These are phyloP conservation scores for Metridium senile DNA, from an alignment of 92 coral and sea anemone genomes.

Conservation along the genomic window DNA sequence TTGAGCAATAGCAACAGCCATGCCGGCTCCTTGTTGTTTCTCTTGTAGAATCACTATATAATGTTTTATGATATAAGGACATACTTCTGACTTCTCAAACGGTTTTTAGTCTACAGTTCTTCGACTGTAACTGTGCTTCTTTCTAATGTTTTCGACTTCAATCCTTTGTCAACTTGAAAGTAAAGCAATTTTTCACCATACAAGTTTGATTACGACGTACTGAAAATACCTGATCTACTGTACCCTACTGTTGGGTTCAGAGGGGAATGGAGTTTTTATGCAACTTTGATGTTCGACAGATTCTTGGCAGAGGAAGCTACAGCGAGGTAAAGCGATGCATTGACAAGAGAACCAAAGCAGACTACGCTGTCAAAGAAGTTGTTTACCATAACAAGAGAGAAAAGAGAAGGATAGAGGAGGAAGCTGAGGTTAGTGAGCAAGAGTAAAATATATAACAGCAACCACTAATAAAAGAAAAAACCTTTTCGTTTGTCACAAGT, in stretches of 20 bases:
- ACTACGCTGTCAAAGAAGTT: conserved; percentile 72
- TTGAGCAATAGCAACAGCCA: not conserved
- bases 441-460: too few relatives aligned
- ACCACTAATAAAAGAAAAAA: not conserved
- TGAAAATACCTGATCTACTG: not conserved
- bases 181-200: too few relatives aligned
- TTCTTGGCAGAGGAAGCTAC: conserved; percentile 67
- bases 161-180: too few relatives aligned
- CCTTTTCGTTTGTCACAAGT: too few relatives aligned
- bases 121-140: too few relatives aligned
- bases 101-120: too few relatives aligned
- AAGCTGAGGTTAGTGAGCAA: conserved; percentile 16
- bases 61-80: too few relatives aligned
- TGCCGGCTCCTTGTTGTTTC: too few relatives aligned
- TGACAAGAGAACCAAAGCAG: conserved; percentile 63
- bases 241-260: not conserved
- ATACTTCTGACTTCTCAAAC: too few relatives aligned
- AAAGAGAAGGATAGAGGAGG: conserved; percentile 13
- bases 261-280: conserved; percentile 54
- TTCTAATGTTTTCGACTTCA: too few relatives aligned
- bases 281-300: conserved; percentile 70
- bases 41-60: too few relatives aligned
- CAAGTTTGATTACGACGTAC: too few relatives aligned
- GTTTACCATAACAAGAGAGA: conserved; percentile 25
- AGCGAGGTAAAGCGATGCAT: conserved; percentile 71